Base-by-base conservation (phyloP, 2,888 invertebrate genomes). In the Neoascia interrupta region DNA sequence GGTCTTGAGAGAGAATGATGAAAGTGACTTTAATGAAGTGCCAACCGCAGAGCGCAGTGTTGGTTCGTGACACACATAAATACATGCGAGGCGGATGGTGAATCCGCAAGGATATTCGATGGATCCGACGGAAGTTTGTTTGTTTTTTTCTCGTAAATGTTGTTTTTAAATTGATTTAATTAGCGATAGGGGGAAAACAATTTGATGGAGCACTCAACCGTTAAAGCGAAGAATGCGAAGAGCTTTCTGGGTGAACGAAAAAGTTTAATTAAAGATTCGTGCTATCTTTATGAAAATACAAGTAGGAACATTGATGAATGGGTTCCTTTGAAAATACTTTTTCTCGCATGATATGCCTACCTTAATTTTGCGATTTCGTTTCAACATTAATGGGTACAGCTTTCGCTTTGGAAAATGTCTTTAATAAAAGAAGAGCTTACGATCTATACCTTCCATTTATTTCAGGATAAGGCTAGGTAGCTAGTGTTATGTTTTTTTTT, bases 101-200 rank as follows among this genome's bases (percentile, higher is more conserved):
- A n/a, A n/a, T n/a, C 31, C 31, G 10, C 66, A 66, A 60, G 43
- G 73, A 73, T 21, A 66, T 53, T 41, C 26, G 15, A 45, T 54
- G 47, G 26, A 8, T n/a, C n/a, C n/a, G n/a, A n/a, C n/a, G 21
- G 23, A 47, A 11, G 28, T 37, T n/a, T 28, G 11, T 37, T 15
- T 18, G 16, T 31, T 28, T 56, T 31, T 37, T 19, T 15, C 8
- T 16, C 11, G n/a, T 16, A 49, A 4, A 31, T 53, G 41, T 66
- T 66, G 45, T 68, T 68, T 56, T 58, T 34, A 58, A 68, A 68
- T 68, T 68, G 68, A 68, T 68, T 68, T 68, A 68, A 69, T 58
- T 69, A 58, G 58, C 69, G 58, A 69, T 69, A 51, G 51, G 41
- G 58, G 34, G 58, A 69, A 69, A 69, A 69, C 69, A 69, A 69